Percentiles rank a stretch among this genome's conserved stretches.
These are phyloP conservation scores for Enteromius paludinosus DNA, from an alignment of 2,797 vertebrate species.

Conservation along the genomic window DNA sequence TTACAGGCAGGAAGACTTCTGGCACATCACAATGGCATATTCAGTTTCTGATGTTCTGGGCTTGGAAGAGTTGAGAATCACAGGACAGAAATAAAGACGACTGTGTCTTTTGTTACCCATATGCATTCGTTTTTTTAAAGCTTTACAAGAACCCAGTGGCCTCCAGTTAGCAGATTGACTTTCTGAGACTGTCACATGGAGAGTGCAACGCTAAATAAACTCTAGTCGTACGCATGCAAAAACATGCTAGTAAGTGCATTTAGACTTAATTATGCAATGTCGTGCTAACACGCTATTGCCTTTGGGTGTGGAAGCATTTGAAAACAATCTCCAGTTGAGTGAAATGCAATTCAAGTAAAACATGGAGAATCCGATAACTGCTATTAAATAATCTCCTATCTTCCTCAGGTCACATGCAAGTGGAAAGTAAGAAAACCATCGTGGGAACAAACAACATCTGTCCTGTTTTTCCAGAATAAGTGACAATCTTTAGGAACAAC, in stretches of 20 bases:
- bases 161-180: constrained; percentile 42
- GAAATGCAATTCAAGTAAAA: constrained; percentile 53
- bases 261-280: constrained; percentile 19
- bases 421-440: constrained; percentile 54
- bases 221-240: background rate
- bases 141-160: constrained; percentile 23
- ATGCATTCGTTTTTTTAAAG: constrained; percentile 33
- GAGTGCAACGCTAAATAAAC: background rate
- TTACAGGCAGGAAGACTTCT: constrained; percentile 35
- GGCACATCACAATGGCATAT: constrained; percentile 39
- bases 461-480: background rate
- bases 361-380: constrained; percentile 64
- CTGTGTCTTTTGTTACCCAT: constrained; percentile 49
- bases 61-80: constrained; percentile 44
- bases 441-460: constrained; percentile 64
- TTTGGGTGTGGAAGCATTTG: constrained; percentile 68
- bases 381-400: constrained; percentile 61
- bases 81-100: constrained; percentile 48
- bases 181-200: constrained; percentile 6
- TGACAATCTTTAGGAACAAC: background rate
- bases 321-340: constrained; percentile 66
- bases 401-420: constrained; percentile 52
- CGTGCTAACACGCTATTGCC: constrained; percentile 48
- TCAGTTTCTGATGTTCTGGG: constrained; percentile 36
- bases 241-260: constrained; percentile 23